Conservation (phyloP, 2,113 vertebrate genomes). For the Sphaerodactylus townsendi region DNA sequence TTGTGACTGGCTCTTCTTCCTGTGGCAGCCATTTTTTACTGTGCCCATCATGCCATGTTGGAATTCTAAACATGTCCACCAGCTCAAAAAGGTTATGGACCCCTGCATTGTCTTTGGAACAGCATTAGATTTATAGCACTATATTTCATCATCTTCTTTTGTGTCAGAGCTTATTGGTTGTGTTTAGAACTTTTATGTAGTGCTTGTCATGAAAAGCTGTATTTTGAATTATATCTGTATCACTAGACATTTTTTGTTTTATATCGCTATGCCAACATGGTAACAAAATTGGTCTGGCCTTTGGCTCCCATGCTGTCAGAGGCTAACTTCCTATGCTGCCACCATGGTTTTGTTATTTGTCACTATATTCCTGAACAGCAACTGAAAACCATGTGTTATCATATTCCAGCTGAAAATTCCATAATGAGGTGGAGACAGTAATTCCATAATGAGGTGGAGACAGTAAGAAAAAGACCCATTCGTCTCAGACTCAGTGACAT, state of each 20-base stretch:
- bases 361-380: not conserved
- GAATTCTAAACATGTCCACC: no score
- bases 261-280: not conserved
- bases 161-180: not conserved
- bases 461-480: not conserved
- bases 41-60: no score
- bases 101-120: no score
- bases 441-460: not conserved
- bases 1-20: no score
- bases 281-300: not conserved
- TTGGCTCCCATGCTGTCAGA: not conserved
- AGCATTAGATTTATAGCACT: no score
- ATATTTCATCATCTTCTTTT: not conserved
- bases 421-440: not conserved
- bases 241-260: not conserved
- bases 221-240: not conserved
- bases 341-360: not conserved
- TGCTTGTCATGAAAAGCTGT: not conserved
- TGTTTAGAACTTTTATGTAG: not conserved
- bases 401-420: not conserved
- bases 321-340: not conserved
- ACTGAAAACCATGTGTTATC: not conserved
- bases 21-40: no score
- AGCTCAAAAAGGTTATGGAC: no score
- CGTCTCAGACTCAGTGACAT: not conserved